A percentile compares a stretch with the other conserved stretches of the same genome.
These are phyloP conservation scores for Limnothrissa miodon DNA, from an alignment of 2,113 vertebrate genomes.

Conservation along the genomic window DNA sequence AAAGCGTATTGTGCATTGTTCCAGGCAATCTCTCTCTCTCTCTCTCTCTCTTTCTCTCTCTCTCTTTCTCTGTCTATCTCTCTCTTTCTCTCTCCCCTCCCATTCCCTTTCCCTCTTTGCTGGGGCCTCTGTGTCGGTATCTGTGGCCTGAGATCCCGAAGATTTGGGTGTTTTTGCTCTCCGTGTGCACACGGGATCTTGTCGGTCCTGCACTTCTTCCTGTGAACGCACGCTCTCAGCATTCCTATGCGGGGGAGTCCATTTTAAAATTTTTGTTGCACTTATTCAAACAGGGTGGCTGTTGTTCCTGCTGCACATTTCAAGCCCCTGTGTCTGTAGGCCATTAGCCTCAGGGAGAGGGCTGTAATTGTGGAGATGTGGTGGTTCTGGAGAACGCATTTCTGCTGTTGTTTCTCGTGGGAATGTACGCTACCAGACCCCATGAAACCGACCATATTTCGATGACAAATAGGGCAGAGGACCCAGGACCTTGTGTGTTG, in stretches of 20 bases:
- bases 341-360: background rate
- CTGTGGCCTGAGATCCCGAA: background rate
- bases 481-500: background rate
- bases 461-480: background rate
- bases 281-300: background rate
- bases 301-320: background rate
- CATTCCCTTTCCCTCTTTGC: background rate
- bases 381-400: background rate
- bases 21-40: background rate
- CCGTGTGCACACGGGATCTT: background rate
- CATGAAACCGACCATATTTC: background rate
- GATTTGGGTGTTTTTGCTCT: background rate
- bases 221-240: background rate
- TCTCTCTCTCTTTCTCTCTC: background rate
- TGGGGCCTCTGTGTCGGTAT: background rate
- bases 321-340: background rate
- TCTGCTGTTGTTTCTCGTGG: slow-evolving; percentile 8
- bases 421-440: background rate
- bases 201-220: background rate
- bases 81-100: background rate
- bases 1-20: slow-evolving; percentile 44
- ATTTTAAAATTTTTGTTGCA: background rate
- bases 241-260: background rate
- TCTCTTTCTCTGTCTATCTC: background rate
- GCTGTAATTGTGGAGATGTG: background rate